Conservation (phyloP, 1,140 invertebrate species). For the Caenorhabditis tropicalis region DNA sequence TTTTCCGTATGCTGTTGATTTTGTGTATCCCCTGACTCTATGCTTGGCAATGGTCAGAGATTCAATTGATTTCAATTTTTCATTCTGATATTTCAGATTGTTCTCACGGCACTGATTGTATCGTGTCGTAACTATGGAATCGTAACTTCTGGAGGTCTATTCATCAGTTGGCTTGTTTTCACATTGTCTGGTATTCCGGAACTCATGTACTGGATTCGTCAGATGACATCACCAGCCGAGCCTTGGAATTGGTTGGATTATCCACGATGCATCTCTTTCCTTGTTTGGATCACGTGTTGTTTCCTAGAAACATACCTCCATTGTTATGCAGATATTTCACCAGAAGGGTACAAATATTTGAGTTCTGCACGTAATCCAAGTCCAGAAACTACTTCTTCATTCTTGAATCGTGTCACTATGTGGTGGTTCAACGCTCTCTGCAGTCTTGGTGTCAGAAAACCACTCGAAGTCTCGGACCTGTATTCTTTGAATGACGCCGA, state of each 20-base stretch:
- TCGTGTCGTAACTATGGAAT: conserved; percentile 36
- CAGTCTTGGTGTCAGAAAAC: conserved; percentile 60
- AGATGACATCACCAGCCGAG: background rate
- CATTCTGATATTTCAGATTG: conserved; percentile 12
- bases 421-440: conserved; percentile 69
- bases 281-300: conserved; percentile 4
- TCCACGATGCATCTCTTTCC: conserved; percentile 7
- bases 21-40: conserved; percentile 48
- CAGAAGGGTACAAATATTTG: background rate
- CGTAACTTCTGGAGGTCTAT: conserved; percentile 42
- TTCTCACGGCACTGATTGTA: conserved; percentile 11
- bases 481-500: conserved; percentile 63
- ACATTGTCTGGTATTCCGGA: conserved; percentile 36
- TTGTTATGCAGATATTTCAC: background rate
- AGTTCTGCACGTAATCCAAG: background rate
- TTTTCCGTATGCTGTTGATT: conserved; percentile 33
- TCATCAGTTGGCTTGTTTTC: conserved; percentile 45
- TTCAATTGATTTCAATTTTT: background rate
- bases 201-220: conserved; percentile 22
- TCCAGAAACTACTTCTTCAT: conserved; percentile 64
- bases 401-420: conserved; percentile 62
- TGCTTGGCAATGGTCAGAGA: conserved; percentile 47
- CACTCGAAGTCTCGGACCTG: conserved; percentile 62
- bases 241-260: background rate
- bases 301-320: conserved; percentile 24